Conservation (phyloP, 2,797 vertebrate species). For the Nyctalus aviator region DNA sequence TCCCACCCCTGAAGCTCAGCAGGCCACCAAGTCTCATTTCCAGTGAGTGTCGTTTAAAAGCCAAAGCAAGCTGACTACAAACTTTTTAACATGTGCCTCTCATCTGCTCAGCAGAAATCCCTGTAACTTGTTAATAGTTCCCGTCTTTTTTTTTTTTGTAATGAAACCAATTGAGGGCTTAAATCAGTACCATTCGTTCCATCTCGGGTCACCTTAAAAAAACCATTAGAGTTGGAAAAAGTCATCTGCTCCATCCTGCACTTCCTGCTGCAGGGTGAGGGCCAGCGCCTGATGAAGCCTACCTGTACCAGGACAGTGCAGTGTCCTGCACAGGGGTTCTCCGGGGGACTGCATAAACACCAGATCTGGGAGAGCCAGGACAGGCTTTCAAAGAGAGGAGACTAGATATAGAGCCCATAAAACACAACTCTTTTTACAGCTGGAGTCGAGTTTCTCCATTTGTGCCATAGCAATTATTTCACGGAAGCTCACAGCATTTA, state of each 20-base stretch:
- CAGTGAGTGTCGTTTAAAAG: constrained; percentile 76
- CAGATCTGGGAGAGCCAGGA: constrained; percentile 38
- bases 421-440: constrained; percentile 71
- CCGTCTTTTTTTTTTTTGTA: constrained; percentile 19
- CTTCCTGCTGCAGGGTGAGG: neutral
- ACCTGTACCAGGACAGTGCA: neutral
- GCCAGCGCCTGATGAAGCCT: neutral
- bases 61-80: constrained; percentile 80
- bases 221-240: constrained; percentile 76
- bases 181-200: constrained; percentile 69
- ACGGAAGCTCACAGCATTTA: neutral
- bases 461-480: constrained; percentile 1
- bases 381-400: constrained; percentile 21
- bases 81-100: constrained; percentile 78
- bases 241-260: constrained; percentile 36
- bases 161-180: constrained; percentile 79
- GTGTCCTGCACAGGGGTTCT: constrained; percentile 59
- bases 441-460: constrained; percentile 32
- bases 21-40: constrained; percentile 78
- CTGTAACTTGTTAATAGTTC: constrained; percentile 78
- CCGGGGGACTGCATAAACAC: constrained; percentile 66
- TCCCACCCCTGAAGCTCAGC: constrained; percentile 38
- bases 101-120: constrained; percentile 78
- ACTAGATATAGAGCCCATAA: constrained; percentile 62
- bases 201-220: constrained; percentile 69